Evolutionary conservation across 2,797 vertebrate species (phyloP).

Genomic region (Rhincodon typus): DNA sequence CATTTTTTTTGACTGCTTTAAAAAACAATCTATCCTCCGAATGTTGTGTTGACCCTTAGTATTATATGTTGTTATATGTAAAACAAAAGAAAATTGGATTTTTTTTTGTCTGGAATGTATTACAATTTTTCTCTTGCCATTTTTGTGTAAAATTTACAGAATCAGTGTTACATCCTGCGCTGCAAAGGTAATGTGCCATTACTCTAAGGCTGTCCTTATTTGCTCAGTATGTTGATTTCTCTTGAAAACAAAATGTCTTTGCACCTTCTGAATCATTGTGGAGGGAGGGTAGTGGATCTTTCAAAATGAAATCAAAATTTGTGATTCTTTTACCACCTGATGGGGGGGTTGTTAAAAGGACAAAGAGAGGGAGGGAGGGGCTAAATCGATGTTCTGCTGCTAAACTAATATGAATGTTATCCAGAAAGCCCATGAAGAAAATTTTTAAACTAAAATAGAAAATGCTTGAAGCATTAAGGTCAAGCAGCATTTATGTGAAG

Average conservation of each 20-base stretch:
- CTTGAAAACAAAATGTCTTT: slow-evolving; percentile 39
- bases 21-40: slow-evolving; percentile 40
- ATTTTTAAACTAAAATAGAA: background rate
- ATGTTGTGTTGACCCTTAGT: too few relatives aligned
- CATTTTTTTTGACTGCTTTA: slow-evolving; percentile 38
- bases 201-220: slow-evolving; percentile 87
- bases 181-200: slow-evolving; percentile 98
- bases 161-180: slow-evolving; percentile 96
- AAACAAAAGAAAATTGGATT: slow-evolving; percentile 71
- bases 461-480: background rate
- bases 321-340: background rate
- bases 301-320: background rate
- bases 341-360: background rate
- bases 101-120: slow-evolving; percentile 88
- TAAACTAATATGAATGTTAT: background rate
- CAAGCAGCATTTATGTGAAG: background rate
- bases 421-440: background rate
- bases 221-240: slow-evolving; percentile 60
- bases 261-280: slow-evolving; percentile 5
- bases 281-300: background rate
- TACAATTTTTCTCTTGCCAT: slow-evolving; percentile 99
- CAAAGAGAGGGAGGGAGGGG: background rate
- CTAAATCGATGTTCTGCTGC: too few relatives aligned
- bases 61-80: too few relatives aligned
- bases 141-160: slow-evolving; percentile 99